Conservation (phyloP, 2,797 vertebrate genomes). For the Macropus fuliginosus region DNA sequence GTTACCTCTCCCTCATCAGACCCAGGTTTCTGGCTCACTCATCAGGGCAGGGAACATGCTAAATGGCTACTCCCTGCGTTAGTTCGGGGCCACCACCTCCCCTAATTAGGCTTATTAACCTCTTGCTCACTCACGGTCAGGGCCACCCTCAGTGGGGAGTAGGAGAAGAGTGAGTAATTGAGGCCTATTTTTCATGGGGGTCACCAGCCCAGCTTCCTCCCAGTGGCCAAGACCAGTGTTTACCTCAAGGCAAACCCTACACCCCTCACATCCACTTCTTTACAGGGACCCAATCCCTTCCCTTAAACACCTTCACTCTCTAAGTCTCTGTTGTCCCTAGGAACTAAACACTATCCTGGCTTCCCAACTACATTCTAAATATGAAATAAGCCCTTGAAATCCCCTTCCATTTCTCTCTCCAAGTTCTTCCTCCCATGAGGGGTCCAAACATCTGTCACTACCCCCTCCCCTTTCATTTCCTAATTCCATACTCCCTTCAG, state of each 20-base stretch:
- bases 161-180: slow-evolving; percentile 67
- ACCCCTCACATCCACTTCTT: background rate
- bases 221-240: background rate
- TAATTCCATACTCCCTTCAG: background rate
- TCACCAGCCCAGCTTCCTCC: slow-evolving; percentile 19
- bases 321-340: background rate
- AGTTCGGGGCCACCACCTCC: slow-evolving; percentile 57
- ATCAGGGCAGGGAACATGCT: slow-evolving; percentile 28
- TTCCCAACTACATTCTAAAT: background rate
- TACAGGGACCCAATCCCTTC: background rate
- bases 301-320: background rate
- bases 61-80: slow-evolving; percentile 20
- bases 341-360: background rate
- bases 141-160: slow-evolving; percentile 37
- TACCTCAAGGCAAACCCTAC: background rate
- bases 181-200: slow-evolving; percentile 50
- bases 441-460: background rate
- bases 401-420: background rate
- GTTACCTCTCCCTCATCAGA: background rate
- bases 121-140: slow-evolving; percentile 69
- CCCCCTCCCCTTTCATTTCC: background rate
- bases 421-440: background rate
- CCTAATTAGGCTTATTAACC: slow-evolving; percentile 69
- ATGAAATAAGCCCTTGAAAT: background rate
- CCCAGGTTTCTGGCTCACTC: slow-evolving; percentile 59